Evolutionary conservation across 2,113 vertebrate species (phyloP).

Genomic region (Antennarius striatus): DNA sequence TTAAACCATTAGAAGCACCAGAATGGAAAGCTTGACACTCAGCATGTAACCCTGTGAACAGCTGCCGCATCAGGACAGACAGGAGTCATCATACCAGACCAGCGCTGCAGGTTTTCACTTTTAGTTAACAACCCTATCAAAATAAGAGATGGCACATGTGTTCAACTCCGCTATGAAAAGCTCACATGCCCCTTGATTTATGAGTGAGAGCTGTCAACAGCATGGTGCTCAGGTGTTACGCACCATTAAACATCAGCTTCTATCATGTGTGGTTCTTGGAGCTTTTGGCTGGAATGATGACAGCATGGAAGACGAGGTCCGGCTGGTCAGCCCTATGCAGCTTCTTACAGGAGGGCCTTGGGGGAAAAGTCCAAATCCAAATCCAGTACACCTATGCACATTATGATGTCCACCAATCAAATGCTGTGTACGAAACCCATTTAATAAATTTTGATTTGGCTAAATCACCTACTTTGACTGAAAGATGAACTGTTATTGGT

Average conservation of each 20-base stretch:
- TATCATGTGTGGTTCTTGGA: constrained; percentile 31
- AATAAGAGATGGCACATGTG: constrained; percentile 26
- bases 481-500: no score
- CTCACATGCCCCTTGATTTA: not conserved
- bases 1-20: constrained; percentile 31
- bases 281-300: constrained; percentile 40
- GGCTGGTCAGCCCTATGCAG: constrained; percentile 61
- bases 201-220: constrained; percentile 7
- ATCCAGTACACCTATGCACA: constrained; percentile 19
- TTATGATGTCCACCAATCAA: constrained; percentile 18
- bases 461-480: no score
- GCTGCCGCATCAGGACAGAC: constrained; percentile 7
- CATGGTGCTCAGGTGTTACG: not conserved
- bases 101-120: constrained; percentile 15
- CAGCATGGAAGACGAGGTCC: constrained; percentile 51
- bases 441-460: no score
- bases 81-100: not conserved
- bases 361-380: constrained; percentile 40
- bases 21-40: constrained; percentile 3
- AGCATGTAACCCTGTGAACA: constrained; percentile 16
- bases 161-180: not conserved
- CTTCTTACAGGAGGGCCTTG: constrained; percentile 50
- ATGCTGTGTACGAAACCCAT: no score
- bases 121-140: constrained; percentile 26
- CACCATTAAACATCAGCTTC: constrained; percentile 14